Percentiles rank a stretch among this genome's conserved stretches.
phyloP scores from a whole-genome alignment of 2,888 invertebrate species.

The Drosophila colorata region DNA sequence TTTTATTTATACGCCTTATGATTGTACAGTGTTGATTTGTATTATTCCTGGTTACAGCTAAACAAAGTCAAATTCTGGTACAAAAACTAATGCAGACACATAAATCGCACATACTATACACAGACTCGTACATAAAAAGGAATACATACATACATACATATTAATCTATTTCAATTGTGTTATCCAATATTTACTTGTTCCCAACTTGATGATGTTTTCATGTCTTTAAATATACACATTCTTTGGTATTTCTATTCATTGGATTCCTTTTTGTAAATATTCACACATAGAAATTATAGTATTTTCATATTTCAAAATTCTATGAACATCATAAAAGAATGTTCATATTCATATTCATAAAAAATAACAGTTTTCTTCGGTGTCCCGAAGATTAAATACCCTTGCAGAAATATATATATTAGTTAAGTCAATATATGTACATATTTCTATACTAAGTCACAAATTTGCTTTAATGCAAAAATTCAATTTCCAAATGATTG shows the following conservation, averaged over 20 bases:
- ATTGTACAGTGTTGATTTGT: conserved; percentile 64
- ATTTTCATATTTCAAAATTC: conserved; percentile 17
- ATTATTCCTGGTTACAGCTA: conserved; percentile 38
- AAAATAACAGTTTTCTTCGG: not conserved
- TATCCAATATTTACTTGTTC: conserved; percentile 38
- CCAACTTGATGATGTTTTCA: conserved; percentile 12
- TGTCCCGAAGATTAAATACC: not conserved
- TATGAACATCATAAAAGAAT: not conserved
- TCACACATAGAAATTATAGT: conserved; percentile 13
- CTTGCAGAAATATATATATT: not conserved
- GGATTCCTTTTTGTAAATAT: conserved; percentile 25
- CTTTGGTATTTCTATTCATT: conserved; percentile 37
- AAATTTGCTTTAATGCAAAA: no score
- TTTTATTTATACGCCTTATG: conserved; percentile 64
- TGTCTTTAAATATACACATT: conserved; percentile 24
- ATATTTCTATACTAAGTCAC: no score
- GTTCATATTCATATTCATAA: not conserved
- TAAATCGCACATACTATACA: conserved; percentile 11
- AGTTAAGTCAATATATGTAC: no score
- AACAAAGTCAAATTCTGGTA: conserved; percentile 45
- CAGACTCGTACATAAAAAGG: not conserved
- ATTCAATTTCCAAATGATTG: no score
- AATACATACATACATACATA: conserved; percentile 16
- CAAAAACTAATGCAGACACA: conserved; percentile 37
- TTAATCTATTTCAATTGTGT: conserved; percentile 22